Evolutionary conservation across 2,113 vertebrate species (phyloP).

Genomic region (Lichenostomus cassidix): DNA sequence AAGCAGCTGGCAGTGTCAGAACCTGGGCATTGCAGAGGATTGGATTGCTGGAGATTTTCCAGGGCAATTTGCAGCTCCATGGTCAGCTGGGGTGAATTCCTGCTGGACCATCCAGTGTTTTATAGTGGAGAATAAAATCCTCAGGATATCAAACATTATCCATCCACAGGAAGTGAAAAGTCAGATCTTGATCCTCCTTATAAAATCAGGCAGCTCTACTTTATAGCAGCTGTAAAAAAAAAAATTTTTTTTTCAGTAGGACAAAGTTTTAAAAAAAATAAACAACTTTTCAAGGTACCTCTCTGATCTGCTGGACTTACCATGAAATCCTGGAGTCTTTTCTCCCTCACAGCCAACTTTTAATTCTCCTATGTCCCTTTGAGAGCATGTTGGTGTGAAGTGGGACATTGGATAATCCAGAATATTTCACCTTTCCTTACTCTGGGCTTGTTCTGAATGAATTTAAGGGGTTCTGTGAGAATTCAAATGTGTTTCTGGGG

Average conservation of each 20-base stretch:
- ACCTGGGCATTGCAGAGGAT: background rate
- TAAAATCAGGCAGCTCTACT: background rate
- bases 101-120: background rate
- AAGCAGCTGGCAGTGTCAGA: background rate
- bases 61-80: background rate
- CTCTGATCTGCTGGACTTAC: background rate
- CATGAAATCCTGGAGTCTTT: background rate
- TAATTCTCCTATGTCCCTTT: background rate
- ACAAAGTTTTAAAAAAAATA: background rate
- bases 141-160: background rate
- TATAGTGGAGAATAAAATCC: background rate
- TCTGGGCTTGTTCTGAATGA: background rate
- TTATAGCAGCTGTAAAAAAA: background rate
- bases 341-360: background rate
- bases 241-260: background rate
- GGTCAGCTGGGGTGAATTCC: background rate
- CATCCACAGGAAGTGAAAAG: background rate
- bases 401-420: background rate
- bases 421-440: background rate
- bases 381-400: background rate
- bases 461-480: background rate
- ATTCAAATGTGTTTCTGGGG: background rate
- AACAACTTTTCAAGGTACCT: background rate
- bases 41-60: background rate
- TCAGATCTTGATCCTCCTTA: background rate